phyloP scores from a whole-genome alignment of 2,888 invertebrate species.

The Sialis fuliginosa region DNA sequence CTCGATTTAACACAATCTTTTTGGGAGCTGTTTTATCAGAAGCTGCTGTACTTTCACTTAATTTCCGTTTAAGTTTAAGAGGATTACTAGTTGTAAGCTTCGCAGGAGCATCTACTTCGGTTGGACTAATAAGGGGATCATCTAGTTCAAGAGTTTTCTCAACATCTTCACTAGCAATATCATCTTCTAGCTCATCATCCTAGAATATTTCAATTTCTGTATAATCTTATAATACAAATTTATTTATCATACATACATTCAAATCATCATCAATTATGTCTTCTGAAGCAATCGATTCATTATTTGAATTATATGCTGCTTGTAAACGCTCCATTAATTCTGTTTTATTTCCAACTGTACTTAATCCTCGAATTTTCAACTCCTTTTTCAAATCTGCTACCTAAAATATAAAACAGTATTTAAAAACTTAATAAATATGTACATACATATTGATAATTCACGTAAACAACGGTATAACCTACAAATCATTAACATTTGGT shows the following conservation, averaged over 20 bases:
- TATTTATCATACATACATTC: slow-evolving; percentile 22
- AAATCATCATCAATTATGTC: slow-evolving; percentile 32
- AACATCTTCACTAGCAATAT: slow-evolving; percentile 24
- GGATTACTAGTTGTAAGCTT: too few species aligned
- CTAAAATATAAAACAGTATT: slow-evolving; percentile 25
- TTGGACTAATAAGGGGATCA: slow-evolving; percentile 6
- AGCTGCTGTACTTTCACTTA: slow-evolving; percentile 12
- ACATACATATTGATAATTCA: neutral
- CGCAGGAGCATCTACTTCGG: slow-evolving; percentile 3
- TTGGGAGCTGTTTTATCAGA: slow-evolving; percentile 26
- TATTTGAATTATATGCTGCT: slow-evolving; percentile 26
- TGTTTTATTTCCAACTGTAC: slow-evolving; percentile 61
- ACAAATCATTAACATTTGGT: neutral
- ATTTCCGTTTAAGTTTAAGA: slow-evolving; percentile 16
- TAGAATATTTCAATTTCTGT: neutral
- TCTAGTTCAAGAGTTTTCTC: slow-evolving; percentile 8
- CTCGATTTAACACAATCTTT: slow-evolving; percentile 43
- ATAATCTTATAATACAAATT: neutral
- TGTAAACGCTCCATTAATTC: slow-evolving; percentile 65
- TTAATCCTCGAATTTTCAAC: slow-evolving; percentile 58
- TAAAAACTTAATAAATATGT: neutral
- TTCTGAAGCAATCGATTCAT: slow-evolving; percentile 30
- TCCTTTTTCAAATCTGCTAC: slow-evolving; percentile 73
- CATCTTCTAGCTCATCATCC: slow-evolving; percentile 18
- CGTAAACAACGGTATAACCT: neutral